Conservation (phyloP, 2,797 vertebrate genomes). For the Siniperca obscura region DNA sequence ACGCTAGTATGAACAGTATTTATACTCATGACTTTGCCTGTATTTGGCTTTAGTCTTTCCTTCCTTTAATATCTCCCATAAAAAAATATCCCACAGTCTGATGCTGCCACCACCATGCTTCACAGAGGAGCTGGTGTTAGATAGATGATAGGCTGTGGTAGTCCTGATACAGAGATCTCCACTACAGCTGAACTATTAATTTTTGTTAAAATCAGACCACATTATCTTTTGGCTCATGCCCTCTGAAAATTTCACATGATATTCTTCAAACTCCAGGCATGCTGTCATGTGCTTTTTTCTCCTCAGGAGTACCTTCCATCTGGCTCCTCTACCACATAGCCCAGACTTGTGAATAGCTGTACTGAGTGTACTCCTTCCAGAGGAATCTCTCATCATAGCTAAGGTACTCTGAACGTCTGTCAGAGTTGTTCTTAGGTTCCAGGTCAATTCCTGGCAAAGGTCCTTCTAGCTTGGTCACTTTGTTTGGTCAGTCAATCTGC, state of each 20-base stretch:
- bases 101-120: neutral
- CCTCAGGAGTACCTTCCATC: constrained; percentile 38
- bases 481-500: neutral
- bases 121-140: constrained; percentile 7
- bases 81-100: neutral
- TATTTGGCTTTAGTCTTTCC: neutral
- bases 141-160: neutral
- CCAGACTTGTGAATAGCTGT: constrained; percentile 44
- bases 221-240: constrained; percentile 12
- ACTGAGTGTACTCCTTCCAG: constrained; percentile 37
- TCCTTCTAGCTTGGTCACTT: neutral
- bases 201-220: constrained; percentile 13
- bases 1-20: neutral
- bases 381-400: constrained; percentile 27
- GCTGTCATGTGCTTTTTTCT: constrained; percentile 18
- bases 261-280: constrained; percentile 22
- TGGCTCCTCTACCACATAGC: constrained; percentile 35
- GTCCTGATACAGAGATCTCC: neutral
- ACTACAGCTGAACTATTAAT: neutral
- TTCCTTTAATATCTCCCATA: neutral
- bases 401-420: constrained; percentile 20
- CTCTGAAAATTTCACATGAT: constrained; percentile 21
- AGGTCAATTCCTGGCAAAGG: neutral
- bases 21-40: neutral
- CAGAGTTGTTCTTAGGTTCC: neutral